These are phyloP conservation scores for Eurypyga helias DNA, from an alignment of 2,113 vertebrate species.

Conservation along the genomic window DNA sequence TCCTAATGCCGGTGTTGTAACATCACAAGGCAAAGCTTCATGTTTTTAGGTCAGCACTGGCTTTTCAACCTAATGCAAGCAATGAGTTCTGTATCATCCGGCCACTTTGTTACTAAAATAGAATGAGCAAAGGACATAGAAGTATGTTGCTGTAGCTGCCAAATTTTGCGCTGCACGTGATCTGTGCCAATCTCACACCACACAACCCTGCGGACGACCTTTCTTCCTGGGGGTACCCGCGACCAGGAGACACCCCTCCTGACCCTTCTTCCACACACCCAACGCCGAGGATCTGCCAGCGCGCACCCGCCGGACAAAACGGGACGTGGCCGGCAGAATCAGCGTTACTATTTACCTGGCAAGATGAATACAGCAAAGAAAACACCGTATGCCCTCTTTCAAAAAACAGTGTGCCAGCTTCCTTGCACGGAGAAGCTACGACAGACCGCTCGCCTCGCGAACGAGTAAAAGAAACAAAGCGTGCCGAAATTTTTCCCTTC, in stretches of 20 bases:
- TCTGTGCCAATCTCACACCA: neutral
- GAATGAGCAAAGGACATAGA: neutral
- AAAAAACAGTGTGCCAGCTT: neutral
- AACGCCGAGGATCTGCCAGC: neutral
- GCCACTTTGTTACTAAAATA: neutral
- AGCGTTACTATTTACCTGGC: neutral
- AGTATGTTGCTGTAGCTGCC: neutral
- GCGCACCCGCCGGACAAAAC: neutral
- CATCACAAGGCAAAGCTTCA: neutral
- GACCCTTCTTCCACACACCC: neutral
- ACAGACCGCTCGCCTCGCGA: neutral
- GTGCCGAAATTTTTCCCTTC: neutral
- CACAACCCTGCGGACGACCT: fast-evolving
- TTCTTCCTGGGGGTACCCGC: neutral
- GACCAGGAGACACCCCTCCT: fast-evolving
- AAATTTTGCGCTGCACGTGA: neutral
- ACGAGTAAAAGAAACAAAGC: neutral
- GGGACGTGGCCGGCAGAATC: neutral
- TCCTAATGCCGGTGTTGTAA: neutral
- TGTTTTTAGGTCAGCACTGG: neutral
- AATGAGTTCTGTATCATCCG: neutral
- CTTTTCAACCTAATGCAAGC: neutral
- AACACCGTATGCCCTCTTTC: neutral
- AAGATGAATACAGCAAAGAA: neutral
- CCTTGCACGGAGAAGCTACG: neutral